Conservation (phyloP, 2,888 invertebrate genomes). For the Holacanthella duospinosa region DNA sequence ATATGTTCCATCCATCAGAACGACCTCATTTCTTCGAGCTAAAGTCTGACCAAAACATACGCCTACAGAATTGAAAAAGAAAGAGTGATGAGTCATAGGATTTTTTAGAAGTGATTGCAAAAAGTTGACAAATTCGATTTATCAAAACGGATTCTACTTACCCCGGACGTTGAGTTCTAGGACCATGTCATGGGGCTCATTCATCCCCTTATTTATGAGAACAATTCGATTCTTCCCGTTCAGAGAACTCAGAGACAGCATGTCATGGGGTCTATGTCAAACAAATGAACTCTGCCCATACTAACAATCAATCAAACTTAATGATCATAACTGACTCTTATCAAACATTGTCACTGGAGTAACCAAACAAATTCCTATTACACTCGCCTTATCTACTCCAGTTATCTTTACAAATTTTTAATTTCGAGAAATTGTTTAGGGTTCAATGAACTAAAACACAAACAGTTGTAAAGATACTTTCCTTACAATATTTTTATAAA, state of each 20-base stretch:
- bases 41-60: neutral
- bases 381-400: too few species aligned
- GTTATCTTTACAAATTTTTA: too few species aligned
- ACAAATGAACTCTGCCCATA: too few species aligned
- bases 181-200: conserved; percentile 61
- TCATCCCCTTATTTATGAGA: conserved; percentile 46
- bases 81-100: neutral
- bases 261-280: too few species aligned
- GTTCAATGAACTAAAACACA: too few species aligned
- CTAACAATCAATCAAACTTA: too few species aligned
- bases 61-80: neutral
- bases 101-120: conserved; percentile 6
- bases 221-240: conserved; percentile 51
- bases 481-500: too few species aligned
- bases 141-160: conserved; percentile 35
- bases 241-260: conserved; percentile 46
- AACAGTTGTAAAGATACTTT: too few species aligned
- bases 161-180: conserved; percentile 55
- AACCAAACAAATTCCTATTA: too few species aligned
- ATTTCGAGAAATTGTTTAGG: too few species aligned
- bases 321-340: too few species aligned
- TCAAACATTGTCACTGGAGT: too few species aligned
- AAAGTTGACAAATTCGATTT: neutral
- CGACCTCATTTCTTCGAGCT: neutral
- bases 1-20: neutral